Evolutionary conservation across 2,888 invertebrate species (phyloP).

Genomic region (Tiphia femorata): DNA sequence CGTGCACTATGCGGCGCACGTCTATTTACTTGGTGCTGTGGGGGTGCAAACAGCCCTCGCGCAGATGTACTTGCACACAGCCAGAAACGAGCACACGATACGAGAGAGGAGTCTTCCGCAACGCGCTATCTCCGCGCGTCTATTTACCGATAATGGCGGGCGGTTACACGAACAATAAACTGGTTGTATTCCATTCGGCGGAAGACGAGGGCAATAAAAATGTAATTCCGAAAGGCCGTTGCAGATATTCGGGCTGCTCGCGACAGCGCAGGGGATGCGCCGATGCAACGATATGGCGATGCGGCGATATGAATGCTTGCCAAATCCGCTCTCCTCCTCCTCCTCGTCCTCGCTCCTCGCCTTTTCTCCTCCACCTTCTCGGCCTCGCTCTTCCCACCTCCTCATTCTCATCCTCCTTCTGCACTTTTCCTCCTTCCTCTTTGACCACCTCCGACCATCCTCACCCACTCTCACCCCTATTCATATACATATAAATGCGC

Average conservation of each 20-base stretch:
- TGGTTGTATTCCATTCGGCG: conserved; percentile 8
- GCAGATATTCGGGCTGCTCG: conserved; percentile 23
- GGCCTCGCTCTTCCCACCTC: background rate
- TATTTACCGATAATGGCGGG: conserved; percentile 10
- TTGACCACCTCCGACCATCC: too few relatives aligned
- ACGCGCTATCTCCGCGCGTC: too few relatives aligned
- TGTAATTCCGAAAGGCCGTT: conserved; percentile 6
- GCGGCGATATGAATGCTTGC: conserved; percentile 20
- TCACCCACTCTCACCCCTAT: background rate
- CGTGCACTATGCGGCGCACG: too few relatives aligned
- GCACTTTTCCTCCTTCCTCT: background rate
- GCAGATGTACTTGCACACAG: too few relatives aligned
- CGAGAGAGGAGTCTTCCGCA: too few relatives aligned
- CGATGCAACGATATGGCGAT: conserved; percentile 8
- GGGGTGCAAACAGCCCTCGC: too few relatives aligned
- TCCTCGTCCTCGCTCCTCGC: too few relatives aligned
- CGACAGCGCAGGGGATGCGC: too few relatives aligned
- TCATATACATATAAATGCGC: too few relatives aligned
- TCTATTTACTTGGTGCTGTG: too few relatives aligned
- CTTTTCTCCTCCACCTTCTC: background rate
- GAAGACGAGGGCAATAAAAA: conserved; percentile 21
- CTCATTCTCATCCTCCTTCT: background rate
- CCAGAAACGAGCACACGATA: too few relatives aligned
- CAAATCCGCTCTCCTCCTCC: conserved; percentile 19
- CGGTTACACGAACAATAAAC: conserved; percentile 18